phyloP scores from a whole-genome alignment of 2,113 vertebrate genomes.

The Panurus biarmicus region DNA sequence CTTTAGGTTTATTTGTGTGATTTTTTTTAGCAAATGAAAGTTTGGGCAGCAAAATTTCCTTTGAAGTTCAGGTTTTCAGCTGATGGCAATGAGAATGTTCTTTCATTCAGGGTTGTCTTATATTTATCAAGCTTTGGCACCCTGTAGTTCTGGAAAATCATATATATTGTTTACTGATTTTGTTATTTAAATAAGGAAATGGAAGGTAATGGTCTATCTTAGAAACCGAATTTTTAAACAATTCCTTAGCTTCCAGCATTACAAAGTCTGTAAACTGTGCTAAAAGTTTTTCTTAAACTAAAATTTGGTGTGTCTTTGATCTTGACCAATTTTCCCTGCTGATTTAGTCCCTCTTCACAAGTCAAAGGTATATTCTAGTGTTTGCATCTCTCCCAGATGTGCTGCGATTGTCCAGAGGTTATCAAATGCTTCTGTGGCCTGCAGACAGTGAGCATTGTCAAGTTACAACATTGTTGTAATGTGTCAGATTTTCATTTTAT shows the following conservation, averaged over 20 bases:
- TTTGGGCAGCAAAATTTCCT: background rate
- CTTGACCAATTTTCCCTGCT: background rate
- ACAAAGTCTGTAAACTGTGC: background rate
- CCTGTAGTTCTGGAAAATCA: background rate
- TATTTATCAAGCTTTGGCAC: background rate
- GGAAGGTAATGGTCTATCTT: background rate
- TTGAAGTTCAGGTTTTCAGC: background rate
- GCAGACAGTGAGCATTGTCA: background rate
- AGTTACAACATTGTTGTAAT: background rate
- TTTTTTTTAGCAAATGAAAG: background rate
- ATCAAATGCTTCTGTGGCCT: background rate
- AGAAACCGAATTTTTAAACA: background rate
- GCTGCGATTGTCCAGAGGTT: background rate
- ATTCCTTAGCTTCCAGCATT: background rate
- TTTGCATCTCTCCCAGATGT: background rate
- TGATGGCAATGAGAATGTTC: background rate
- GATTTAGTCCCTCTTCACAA: background rate
- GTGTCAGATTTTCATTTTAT: background rate
- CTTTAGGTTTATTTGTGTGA: background rate
- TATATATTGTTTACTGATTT: background rate
- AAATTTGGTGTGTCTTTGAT: background rate
- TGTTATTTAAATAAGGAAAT: background rate
- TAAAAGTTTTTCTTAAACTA: background rate
- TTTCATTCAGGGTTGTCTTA: background rate
- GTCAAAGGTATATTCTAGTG: background rate